Base-by-base conservation (phyloP, 2,888 invertebrate genomes). In the Onthophagus sagittarius region DNA sequence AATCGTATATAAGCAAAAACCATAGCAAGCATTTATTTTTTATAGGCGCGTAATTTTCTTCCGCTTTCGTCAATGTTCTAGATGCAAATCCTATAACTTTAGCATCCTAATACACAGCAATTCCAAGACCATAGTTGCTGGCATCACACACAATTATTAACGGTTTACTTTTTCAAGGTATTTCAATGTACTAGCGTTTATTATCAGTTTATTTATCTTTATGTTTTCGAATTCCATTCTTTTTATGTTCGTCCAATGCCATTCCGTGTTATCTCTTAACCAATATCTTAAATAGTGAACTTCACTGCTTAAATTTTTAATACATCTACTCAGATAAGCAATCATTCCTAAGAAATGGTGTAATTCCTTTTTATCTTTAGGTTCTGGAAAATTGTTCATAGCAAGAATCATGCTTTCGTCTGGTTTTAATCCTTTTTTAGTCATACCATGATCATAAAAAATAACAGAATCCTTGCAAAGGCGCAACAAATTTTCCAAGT, bases 261-360 rank as follows among this genome's bases (percentile, higher is more conserved):
- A 75, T 39, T 71, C 69, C n/a, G 32, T 23, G 33, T 73, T 32
- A 23, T 71, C 69, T 67, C 65, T 62, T 62, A 70, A 73, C 31
- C 62, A 23, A 2, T 73, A 32, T 63, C 71, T 31, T 63, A 72
- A 15, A 7, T 15, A 23, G 7, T 64, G 63, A 13, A 69, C 39
- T 32, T 31, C 15, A 15, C 70, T 67, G 0, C 77, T 75, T 39
- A 78, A 39, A 67, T 76, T 71, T 32, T 64, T 64, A 11, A 72
- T 65, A 13, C 13, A 71, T 14, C 63, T 63, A 53, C 63, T 71
- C 15, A 63, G 23, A 9, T 71, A 69, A 3, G 67, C 67, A 4
- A 82, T 76, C 32, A 81, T 70, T 9, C 81, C 81, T 0, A 80
- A 70, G 31, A 81, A 81, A 13, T 75, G 81, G n/a, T 75, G 74